phyloP scores from a whole-genome alignment of 2,888 invertebrate species.

The Sepioteuthis lessoniana region DNA sequence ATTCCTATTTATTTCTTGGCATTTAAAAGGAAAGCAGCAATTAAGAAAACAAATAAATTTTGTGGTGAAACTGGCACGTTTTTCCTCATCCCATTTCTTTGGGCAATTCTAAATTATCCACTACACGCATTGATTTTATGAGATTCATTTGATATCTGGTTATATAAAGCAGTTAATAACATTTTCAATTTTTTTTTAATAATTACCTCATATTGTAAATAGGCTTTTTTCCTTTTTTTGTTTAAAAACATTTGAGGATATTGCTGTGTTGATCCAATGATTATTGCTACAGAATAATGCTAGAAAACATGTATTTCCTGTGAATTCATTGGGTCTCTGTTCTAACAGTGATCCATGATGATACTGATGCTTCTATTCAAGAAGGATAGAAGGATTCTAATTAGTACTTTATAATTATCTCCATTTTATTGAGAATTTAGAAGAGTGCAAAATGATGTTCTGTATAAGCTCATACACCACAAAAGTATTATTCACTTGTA shows the following conservation, averaged over 20 bases:
- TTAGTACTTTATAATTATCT: no score
- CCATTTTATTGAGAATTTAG: no score
- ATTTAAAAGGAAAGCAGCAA: neutral
- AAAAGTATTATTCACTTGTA: no score
- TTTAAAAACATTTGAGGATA: neutral
- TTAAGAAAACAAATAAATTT: neutral
- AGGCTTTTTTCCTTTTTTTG: neutral
- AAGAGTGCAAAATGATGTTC: no score
- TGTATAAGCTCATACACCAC: no score
- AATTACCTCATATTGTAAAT: neutral
- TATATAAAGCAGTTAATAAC: neutral
- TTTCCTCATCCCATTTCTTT: neutral
- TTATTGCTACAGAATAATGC: neutral
- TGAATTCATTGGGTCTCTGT: no score
- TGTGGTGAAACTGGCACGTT: neutral
- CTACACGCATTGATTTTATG: neutral
- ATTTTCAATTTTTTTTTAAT: neutral
- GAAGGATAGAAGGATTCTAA: no score
- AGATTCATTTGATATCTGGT: neutral
- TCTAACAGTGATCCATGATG: no score
- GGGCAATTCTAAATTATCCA: neutral
- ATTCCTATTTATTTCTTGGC: neutral
- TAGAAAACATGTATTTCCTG: neutral
- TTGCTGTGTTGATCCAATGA: neutral
- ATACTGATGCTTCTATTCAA: no score